Percentiles rank a stretch among this genome's conserved stretches.
These are phyloP conservation scores for Bruchidius siliquastri DNA, from an alignment of 2,888 invertebrate genomes.

Conservation along the genomic window DNA sequence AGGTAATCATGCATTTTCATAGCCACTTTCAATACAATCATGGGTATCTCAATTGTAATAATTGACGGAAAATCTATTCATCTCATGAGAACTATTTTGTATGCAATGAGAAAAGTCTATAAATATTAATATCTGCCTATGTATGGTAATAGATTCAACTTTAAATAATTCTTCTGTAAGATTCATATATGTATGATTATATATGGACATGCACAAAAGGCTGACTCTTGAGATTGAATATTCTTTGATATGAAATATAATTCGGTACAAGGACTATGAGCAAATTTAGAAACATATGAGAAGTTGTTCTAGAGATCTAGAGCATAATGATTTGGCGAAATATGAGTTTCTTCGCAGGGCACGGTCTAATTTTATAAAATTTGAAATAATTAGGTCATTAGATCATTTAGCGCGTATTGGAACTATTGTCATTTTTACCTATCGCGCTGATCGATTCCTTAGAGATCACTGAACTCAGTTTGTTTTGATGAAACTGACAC, in stretches of 20 bases:
- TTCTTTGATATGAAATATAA: neutral
- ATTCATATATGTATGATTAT: neutral
- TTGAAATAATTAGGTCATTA: too few relatives aligned
- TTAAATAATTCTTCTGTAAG: neutral
- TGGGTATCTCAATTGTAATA: neutral
- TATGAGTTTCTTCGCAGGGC: too few relatives aligned
- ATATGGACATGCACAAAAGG: neutral
- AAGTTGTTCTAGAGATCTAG: too few relatives aligned
- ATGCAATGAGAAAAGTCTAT: neutral
- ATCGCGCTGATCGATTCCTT: too few relatives aligned
- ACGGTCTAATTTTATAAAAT: too few relatives aligned
- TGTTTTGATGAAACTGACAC: too few relatives aligned
- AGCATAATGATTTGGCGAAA: too few relatives aligned
- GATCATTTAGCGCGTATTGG: too few relatives aligned
- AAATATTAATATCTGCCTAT: neutral
- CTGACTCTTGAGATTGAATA: neutral
- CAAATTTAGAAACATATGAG: too few relatives aligned
- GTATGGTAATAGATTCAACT: neutral
- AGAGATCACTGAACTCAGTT: too few relatives aligned
- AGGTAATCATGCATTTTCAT: neutral
- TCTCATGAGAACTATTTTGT: neutral
- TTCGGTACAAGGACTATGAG: neutral
- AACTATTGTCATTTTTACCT: too few relatives aligned
- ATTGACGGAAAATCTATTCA: neutral
- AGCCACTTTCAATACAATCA: neutral